Base-by-base conservation (phyloP, 2,797 vertebrate species). In the Sciurus carolinensis region DNA sequence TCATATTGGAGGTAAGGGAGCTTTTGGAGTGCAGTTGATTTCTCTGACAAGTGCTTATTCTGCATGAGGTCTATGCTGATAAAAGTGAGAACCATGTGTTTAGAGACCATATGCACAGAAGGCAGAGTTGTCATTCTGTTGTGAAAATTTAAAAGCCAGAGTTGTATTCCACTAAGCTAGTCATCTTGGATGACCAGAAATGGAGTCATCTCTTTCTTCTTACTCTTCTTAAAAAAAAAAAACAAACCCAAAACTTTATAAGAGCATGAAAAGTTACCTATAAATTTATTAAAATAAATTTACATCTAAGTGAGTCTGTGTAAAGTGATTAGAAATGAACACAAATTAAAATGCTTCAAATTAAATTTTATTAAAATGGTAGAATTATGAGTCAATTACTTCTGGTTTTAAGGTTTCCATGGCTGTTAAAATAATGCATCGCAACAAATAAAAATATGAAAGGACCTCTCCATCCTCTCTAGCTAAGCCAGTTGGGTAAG, bases 61-160 rank as follows among this genome's bases (percentile, higher is more conserved):
- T 93, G 15, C 62, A 20, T 80, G 67, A 62, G 24, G 20, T 62
- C 54, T 91, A 12, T 39, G 76, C 59, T 83, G 84, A 83, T 91
- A 77, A 94, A 95, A 95, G 90, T 94, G 91, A 76, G 52, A 95
- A 86, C 15, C 57, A 30, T 24, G 28, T 89, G 14, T 76, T 95
- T 72, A 18, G n/a, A 66, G 75, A 93, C 66, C 92, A 96, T 75
- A 91, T 91, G 75, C 66, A 83, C 44, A 54, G 83, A 86, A 96
- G 64, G 57, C 69, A 91, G 50, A 79, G 39, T 62, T 93, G 59
- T 88, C 79, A 88, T 83, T 64, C 42, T 52, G 39, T 72, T 93
- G 80, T 93, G 90, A 90, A 90, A 71, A 94, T 91, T 42, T 80
- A 67, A 95, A 97, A 95, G 73, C 11, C 90, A 90, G 82, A 75